phyloP scores from a whole-genome alignment of 2,797 vertebrate genomes.

The Cheirogaleus major region DNA sequence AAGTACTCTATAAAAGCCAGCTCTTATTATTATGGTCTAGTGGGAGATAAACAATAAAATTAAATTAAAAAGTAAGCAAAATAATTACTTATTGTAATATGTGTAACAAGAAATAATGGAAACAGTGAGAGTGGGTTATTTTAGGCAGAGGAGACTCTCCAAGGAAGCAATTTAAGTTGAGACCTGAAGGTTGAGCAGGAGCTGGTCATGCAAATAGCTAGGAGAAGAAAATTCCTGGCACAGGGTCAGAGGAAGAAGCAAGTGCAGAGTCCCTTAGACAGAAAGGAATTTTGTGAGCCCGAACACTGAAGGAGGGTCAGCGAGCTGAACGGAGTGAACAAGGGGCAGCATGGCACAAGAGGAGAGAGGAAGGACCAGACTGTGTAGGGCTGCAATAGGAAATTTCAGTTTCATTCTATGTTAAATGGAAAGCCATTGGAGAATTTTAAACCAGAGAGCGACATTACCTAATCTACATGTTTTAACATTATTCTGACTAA shows the following conservation, averaged over 20 bases:
- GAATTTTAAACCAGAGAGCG: neutral
- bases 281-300: neutral
- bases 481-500: slow-evolving; percentile 28
- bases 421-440: slow-evolving; percentile 28
- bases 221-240: neutral
- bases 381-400: neutral
- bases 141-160: neutral
- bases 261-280: neutral
- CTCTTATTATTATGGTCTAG: neutral
- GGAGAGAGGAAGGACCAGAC: neutral
- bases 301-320: neutral
- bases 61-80: neutral
- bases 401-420: neutral
- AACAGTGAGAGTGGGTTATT: neutral
- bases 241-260: neutral
- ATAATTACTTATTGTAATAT: neutral
- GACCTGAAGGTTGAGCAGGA: neutral
- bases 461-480: neutral
- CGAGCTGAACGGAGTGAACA: neutral
- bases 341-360: rapidly evolving
- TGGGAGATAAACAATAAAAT: neutral
- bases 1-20: neutral
- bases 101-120: neutral
- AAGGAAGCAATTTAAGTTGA: neutral
- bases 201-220: neutral